Base-by-base conservation (phyloP, 2,888 invertebrate species). In the Salpingus planirostris region DNA sequence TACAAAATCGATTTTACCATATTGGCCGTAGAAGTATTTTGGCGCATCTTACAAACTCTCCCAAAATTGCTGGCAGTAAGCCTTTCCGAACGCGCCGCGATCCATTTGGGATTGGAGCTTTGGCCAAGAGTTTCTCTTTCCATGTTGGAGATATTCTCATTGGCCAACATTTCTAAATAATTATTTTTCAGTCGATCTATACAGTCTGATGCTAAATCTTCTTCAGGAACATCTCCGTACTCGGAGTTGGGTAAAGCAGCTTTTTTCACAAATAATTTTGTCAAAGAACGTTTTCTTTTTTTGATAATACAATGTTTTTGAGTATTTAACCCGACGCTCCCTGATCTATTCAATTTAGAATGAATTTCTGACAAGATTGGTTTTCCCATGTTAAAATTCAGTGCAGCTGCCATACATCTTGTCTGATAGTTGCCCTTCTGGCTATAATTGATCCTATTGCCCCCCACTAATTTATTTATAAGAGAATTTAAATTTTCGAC, bases 1-100 rank as follows among this genome's bases (percentile, higher is more conserved):
- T 11, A 28, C 14, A 14, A n/a, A 2, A 28, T 18, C 3, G 15
- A 11, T 18, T 14, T 18, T n/a, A 28, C 28, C 15, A 18, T 10
- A 13, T 13, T 26, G 4, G 5, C 13, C 6, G 18, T 27, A 5
- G 22, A 11, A 6, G 13, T 21, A 18, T 3, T 11, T 8, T 6
- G n/a, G 3, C 11, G 21, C 14, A 26, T 32, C 3, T 13, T 13
- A 11, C 23, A 29, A 21, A 29, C n/a, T n/a, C 14, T 8, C 4
- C 22, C 22, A 10, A 29, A 29, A 13, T 29, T 29, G 3, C 13
- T 22, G 7, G 29, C 29, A 4, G 29, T 29, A 1, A 29, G 6
- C 1, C 29, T 6, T n/a, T 13, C 5, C 13, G 5, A 2, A 1
- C 29, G 3, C 15, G 12, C 13, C 2, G 1, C 4, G 2, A 2